Evolutionary conservation across 2,797 vertebrate genomes (phyloP), one percentile per base, ranked within the genome.

Genomic region (Acropternis orthonyx): DNA sequence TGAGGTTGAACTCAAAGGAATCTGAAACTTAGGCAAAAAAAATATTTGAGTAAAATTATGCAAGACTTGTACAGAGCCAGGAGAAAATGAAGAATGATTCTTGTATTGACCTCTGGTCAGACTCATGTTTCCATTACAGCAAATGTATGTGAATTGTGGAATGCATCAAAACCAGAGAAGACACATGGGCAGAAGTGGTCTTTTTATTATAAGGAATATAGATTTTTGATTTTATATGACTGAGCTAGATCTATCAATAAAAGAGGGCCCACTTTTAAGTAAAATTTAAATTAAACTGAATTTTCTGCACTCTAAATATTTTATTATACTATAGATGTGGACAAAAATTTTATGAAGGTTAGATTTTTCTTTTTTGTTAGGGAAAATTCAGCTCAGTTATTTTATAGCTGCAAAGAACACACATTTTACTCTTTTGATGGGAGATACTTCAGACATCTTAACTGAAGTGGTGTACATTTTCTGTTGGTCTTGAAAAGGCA

Each of bases 401-500:
- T 97, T 91, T 83, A n/a, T 94, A 87, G 82, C 67, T 92, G 69
- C 87, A 59, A 79, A 79, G 77, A 85, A 88, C 28, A 75, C 20
- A 73, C 5, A 8, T n/a, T 87, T 94, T 91, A 61, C 20, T 94
- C 56, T 91, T 95, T 81, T 65, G 83, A 46, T 65, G 72, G 62
- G 84, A 93, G 34, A 85, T 94, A 94, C 92, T 93, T 89, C 83
- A 92, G 74, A 63, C 91, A 39, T 93, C 87, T 89, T 95, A 74
- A 44, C 73, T 85, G 88, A 92, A 88, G 79, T 46, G 52, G 41
- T 84, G 76, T 94, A 93, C n/a, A 67, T 87, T 92, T 88, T 89
- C 46, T 91, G 77, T 95, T 95, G 55, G 69, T 94, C 79, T 93
- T 91, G 85, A 93, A 95, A 93, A 87, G 78, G 71, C 92, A 81